Evolutionary conservation across 2,113 vertebrate species (phyloP).

Genomic region (Anolis carolinensis): DNA sequence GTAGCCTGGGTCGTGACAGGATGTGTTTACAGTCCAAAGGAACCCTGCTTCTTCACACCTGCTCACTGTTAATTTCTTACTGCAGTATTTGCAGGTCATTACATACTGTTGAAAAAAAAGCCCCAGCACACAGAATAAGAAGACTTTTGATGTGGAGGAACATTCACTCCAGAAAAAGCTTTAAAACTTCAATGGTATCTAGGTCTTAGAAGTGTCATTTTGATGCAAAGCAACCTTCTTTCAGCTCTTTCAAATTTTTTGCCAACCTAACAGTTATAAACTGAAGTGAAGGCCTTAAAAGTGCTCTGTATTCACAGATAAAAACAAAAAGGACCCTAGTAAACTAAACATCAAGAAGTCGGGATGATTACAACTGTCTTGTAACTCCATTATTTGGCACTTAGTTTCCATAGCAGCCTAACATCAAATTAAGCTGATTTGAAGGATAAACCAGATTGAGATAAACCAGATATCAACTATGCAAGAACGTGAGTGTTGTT

Average conservation of each 20-base stretch:
- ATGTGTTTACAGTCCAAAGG: background rate
- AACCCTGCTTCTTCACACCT: background rate
- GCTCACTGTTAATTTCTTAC: background rate
- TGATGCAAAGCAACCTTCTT: background rate
- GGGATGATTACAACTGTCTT: slow-evolving; percentile 42
- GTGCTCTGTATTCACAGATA: background rate
- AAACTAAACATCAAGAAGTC: slow-evolving; percentile 17
- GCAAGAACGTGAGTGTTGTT: slow-evolving; percentile 5
- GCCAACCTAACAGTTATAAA: background rate
- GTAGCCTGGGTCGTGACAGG: too few species aligned
- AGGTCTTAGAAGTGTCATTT: fast-evolving
- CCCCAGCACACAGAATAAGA: background rate
- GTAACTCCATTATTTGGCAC: slow-evolving; percentile 45
- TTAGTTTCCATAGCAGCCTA: slow-evolving; percentile 23
- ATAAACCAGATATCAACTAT: slow-evolving; percentile 27
- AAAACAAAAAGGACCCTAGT: fast-evolving
- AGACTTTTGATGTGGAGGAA: background rate
- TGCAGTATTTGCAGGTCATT: background rate
- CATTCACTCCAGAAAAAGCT: background rate
- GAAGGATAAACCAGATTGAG: slow-evolving; percentile 33
- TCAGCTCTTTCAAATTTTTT: background rate
- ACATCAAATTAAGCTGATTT: slow-evolving; percentile 32
- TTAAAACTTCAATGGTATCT: background rate
- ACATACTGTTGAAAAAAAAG: background rate
- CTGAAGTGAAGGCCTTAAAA: background rate